Evolutionary conservation across 2,888 invertebrate genomes (phyloP).

Genomic region (Drosophila mimica): DNA sequence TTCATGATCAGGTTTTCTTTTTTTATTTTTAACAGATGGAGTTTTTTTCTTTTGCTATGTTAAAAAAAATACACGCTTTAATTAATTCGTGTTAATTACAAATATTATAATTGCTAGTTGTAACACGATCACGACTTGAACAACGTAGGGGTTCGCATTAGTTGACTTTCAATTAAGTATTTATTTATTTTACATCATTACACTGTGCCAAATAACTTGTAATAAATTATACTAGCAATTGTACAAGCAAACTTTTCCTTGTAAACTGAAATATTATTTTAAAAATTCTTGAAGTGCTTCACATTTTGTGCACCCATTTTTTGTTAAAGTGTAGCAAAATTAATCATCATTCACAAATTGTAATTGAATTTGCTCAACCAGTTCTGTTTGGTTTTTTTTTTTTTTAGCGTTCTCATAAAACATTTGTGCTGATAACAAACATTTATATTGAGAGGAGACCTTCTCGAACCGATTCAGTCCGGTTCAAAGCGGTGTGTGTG

Average conservation of each 20-base stretch:
- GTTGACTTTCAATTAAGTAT: constrained; percentile 9
- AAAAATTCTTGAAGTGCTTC: neutral
- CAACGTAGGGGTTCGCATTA: neutral
- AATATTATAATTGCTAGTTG: neutral
- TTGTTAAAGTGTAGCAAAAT: neutral
- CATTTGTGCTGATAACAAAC: constrained; percentile 26
- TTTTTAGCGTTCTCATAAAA: neutral
- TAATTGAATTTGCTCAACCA: constrained; percentile 17
- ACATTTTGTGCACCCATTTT: neutral
- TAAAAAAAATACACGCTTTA: neutral
- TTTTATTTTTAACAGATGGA: neutral
- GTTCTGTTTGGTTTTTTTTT: neutral
- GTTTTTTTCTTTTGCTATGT: neutral
- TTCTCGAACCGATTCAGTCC: neutral
- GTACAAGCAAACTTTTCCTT: no score
- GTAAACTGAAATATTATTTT: no score
- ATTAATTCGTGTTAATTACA: constrained; percentile 2
- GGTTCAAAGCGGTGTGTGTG: constrained; percentile 45
- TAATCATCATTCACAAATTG: constrained; percentile 25
- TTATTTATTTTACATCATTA: constrained; percentile 19
- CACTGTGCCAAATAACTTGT: neutral
- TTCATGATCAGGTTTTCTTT: neutral
- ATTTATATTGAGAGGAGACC: neutral
- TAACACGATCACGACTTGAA: neutral
- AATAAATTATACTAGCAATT: no score